Evolutionary conservation across 2,888 invertebrate genomes (phyloP), one percentile per base, ranked within the genome.

Genomic region (Agrotis segetum): DNA sequence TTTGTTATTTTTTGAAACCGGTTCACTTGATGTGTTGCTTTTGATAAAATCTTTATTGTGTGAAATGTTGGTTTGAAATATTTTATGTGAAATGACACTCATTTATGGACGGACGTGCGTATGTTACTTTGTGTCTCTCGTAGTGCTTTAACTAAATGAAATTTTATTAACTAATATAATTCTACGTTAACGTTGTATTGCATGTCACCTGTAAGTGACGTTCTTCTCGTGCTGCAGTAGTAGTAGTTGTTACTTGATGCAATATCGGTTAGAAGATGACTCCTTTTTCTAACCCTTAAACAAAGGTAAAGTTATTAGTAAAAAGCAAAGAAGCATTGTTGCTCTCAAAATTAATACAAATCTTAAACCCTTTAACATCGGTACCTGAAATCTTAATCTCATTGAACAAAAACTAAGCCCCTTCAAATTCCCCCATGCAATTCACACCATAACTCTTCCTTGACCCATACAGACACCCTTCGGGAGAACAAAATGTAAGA

Each of bases 361-460:
- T 70, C 58, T 68, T 63, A 71, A 74, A 49, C 63, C 74, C 71
- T 56, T 65, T 60, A 55, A 65, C 70, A 61, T 60, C 14, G 19
- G 70, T 83, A 85, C 77, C 75, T 79, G 85, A 84, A 85, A 85
- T 85, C 83, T 85, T 81, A 84, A 84, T 84, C 75, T 75, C 65
- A 49, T 76, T 75, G 67, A 74, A 85, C 79, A 84, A 82, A 79
- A 82, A 76, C 82, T 74, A 61, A 71, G 14, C 81, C 89, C 91
- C 88, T 88, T 89, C 79, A 80, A 77, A 71, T 81, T 87, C 83
- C 87, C 87, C 90, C 89, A 86, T 89, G 92, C 64, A 40, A 79
- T 85, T 95, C 95, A 90, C 95, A 95, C 93, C 91, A 90, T 95
- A 93, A 93, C 89, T 95, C 93, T 95, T 93, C 88, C 94, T 95